phyloP scores from a whole-genome alignment of 2,888 invertebrate genomes.

The Trachelus stipa region DNA sequence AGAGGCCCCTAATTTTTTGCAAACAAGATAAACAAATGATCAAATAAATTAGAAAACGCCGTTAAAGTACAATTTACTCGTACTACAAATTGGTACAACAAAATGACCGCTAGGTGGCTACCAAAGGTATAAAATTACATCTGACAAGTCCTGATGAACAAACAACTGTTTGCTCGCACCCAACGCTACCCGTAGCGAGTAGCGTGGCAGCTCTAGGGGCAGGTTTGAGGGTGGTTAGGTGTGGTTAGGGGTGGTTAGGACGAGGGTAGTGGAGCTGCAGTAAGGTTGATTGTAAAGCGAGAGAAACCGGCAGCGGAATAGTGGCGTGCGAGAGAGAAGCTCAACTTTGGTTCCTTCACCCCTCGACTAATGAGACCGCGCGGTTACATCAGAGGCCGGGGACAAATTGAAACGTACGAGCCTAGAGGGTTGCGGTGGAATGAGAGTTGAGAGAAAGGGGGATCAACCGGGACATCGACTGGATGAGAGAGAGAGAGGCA shows the following conservation, averaged over 20 bases:
- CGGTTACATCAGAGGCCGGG: constrained; percentile 62
- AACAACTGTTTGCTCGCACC: constrained; percentile 57
- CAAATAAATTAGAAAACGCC: neutral
- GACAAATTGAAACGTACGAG: constrained; percentile 65
- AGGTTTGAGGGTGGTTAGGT: constrained; percentile 25
- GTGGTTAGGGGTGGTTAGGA: constrained; percentile 23
- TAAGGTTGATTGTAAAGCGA: constrained; percentile 60
- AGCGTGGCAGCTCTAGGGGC: neutral
- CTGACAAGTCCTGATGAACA: constrained; percentile 23
- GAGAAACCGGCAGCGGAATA: constrained; percentile 30
- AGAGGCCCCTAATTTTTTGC: neutral
- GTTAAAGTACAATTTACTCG: too few relatives aligned
- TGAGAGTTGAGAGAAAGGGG: neutral
- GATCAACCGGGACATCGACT: neutral
- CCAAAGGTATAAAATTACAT: neutral
- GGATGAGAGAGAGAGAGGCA: constrained; percentile 23
- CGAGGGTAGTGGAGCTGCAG: constrained; percentile 45
- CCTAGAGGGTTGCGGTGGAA: constrained; percentile 46
- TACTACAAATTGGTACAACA: neutral
- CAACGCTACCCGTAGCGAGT: constrained; percentile 29
- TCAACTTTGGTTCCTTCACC: constrained; percentile 41
- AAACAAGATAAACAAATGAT: neutral
- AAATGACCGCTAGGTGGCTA: neutral
- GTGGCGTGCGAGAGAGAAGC: constrained; percentile 33
- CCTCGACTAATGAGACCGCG: constrained; percentile 63